A percentile compares a stretch with the other conserved stretches of the same genome.
These are phyloP conservation scores for Albula glossodonta DNA, from an alignment of 2,113 vertebrate species.

Conservation along the genomic window DNA sequence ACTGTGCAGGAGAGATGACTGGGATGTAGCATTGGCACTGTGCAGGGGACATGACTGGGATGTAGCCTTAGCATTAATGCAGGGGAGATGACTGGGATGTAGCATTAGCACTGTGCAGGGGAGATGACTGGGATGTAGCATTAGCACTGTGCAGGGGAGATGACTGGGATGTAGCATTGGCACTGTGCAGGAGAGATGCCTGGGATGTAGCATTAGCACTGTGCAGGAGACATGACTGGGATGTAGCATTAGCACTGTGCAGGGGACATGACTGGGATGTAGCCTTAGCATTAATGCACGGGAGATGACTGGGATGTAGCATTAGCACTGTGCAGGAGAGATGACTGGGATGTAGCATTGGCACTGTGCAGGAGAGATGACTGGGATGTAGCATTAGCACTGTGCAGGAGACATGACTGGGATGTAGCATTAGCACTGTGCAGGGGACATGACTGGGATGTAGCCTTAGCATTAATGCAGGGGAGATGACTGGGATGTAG, in stretches of 20 bases:
- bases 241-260: not conserved
- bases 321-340: not conserved
- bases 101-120: not conserved
- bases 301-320: not conserved
- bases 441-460: not conserved
- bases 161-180: not conserved
- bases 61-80: not conserved
- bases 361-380: not conserved
- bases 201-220: not conserved
- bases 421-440: not conserved
- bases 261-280: not conserved
- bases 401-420: not conserved
- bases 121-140: not conserved
- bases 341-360: not conserved
- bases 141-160: not conserved
- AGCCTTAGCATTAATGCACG: not conserved
- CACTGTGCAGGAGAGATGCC: not conserved
- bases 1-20: not conserved
- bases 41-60: not conserved
- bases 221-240: too few species aligned
- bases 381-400: too few species aligned
- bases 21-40: not conserved
- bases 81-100: not conserved
- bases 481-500: not conserved
- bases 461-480: not conserved